phyloP scores from a whole-genome alignment of 2,113 vertebrate genomes.

The Dipodomys spectabilis region DNA sequence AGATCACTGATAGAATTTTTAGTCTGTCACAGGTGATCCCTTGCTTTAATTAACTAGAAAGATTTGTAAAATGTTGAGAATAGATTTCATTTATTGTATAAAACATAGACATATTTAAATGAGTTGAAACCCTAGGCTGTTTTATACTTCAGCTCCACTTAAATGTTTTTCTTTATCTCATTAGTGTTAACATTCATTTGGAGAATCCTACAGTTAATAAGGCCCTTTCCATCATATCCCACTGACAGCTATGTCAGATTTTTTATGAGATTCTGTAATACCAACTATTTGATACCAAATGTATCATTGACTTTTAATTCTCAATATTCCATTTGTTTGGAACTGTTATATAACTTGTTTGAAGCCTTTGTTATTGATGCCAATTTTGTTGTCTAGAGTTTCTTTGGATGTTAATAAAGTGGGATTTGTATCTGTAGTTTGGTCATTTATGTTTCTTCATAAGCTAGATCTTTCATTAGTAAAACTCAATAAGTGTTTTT shows the following conservation, averaged over 20 bases:
- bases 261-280: slow-evolving; percentile 22
- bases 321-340: slow-evolving; percentile 10
- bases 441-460: slow-evolving; percentile 2
- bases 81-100: slow-evolving; percentile 28
- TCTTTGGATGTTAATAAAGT: slow-evolving; percentile 9
- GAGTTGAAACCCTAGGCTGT: background rate
- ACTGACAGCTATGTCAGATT: background rate
- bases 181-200: background rate
- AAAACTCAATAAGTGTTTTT: slow-evolving; percentile 3
- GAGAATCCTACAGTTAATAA: slow-evolving; percentile 11
- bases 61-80: slow-evolving; percentile 16
- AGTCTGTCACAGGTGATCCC: background rate
- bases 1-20: background rate
- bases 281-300: background rate
- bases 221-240: background rate
- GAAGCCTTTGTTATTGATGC: slow-evolving; percentile 30
- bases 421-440: slow-evolving; percentile 2
- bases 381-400: slow-evolving; percentile 37
- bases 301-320: background rate
- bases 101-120: background rate
- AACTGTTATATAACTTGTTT: slow-evolving; percentile 23
- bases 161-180: background rate
- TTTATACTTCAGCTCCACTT: slow-evolving; percentile 12
- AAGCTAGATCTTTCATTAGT: slow-evolving; percentile 36
- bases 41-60: background rate